These are phyloP conservation scores for Xerus inauris DNA, from an alignment of 2,113 vertebrate species.

Conservation along the genomic window DNA sequence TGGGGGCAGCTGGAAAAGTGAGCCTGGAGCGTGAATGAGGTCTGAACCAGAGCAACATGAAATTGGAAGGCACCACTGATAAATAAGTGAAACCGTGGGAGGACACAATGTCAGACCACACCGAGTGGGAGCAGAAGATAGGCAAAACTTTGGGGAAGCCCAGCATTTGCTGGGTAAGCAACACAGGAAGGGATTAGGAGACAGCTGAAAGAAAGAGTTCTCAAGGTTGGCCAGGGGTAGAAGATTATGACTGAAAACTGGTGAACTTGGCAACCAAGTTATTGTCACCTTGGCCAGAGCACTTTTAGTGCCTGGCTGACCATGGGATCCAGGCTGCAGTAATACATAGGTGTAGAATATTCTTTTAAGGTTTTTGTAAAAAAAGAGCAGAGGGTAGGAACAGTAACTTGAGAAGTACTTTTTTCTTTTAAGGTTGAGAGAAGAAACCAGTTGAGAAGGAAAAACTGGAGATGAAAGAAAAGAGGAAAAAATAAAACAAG, in stretches of 20 bases:
- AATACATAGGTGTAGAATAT: not conserved
- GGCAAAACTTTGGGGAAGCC: not conserved
- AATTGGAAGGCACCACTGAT: not conserved
- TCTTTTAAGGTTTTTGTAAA: not conserved
- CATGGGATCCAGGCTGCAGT: not conserved
- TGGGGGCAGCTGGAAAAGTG: not conserved
- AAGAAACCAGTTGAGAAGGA: not conserved
- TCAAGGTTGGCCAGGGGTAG: not conserved
- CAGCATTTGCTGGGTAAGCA: not conserved
- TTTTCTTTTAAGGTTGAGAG: conserved; percentile 6
- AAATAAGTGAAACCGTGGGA: not conserved
- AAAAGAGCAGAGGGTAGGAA: not conserved
- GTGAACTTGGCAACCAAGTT: not conserved
- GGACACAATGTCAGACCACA: not conserved
- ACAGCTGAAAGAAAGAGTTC: not conserved
- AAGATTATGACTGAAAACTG: not conserved
- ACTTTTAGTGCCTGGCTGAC: not conserved
- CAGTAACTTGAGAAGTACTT: not conserved
- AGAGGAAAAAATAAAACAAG: not conserved
- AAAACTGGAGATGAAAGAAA: not conserved
- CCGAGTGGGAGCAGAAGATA: not conserved
- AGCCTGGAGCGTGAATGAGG: not conserved
- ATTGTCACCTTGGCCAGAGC: not conserved
- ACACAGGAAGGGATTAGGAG: not conserved
- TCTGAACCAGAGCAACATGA: not conserved